Evolutionary conservation across 2,113 vertebrate species (phyloP).

Genomic region (Dicerorhinus sumatrensis): DNA sequence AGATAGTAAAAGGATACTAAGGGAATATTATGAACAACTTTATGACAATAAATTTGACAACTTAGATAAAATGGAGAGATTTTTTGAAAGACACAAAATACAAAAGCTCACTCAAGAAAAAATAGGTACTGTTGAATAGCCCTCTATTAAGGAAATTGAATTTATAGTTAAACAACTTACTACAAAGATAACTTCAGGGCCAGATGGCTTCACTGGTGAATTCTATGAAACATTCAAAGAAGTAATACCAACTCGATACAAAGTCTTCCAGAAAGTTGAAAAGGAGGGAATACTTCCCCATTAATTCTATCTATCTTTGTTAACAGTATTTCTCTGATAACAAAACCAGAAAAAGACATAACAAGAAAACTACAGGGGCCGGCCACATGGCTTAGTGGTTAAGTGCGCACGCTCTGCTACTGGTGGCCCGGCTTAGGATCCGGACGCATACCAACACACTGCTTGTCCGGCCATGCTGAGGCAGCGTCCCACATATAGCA

Average conservation of each 20-base stretch:
- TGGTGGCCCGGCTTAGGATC: no score
- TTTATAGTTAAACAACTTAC: not conserved
- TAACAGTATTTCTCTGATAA: not conserved
- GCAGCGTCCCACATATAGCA: no score
- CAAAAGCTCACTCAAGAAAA: not conserved
- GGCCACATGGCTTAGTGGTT: no score
- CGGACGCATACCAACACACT: no score
- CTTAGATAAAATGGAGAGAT: conserved; percentile 3
- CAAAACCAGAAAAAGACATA: conserved; percentile 30
- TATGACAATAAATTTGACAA: conserved; percentile 37
- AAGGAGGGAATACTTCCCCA: not conserved
- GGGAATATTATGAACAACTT: conserved; percentile 20
- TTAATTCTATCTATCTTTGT: not conserved
- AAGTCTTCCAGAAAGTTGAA: conserved; percentile 53
- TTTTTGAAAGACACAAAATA: conserved; percentile 34
- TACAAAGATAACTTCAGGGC: conserved; percentile 47
- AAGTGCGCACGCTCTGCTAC: no score
- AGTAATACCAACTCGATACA: conserved; percentile 32
- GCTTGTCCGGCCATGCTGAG: no score
- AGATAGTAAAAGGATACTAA: conserved; percentile 36
- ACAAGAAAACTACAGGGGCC: not conserved
- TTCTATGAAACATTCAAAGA: conserved; percentile 48
- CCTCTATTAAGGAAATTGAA: conserved; percentile 8
- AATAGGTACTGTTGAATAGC: conserved; percentile 25
- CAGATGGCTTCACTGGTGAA: not conserved